phyloP scores from a whole-genome alignment of 2,888 invertebrate species.

The Maniola hyperantus region DNA sequence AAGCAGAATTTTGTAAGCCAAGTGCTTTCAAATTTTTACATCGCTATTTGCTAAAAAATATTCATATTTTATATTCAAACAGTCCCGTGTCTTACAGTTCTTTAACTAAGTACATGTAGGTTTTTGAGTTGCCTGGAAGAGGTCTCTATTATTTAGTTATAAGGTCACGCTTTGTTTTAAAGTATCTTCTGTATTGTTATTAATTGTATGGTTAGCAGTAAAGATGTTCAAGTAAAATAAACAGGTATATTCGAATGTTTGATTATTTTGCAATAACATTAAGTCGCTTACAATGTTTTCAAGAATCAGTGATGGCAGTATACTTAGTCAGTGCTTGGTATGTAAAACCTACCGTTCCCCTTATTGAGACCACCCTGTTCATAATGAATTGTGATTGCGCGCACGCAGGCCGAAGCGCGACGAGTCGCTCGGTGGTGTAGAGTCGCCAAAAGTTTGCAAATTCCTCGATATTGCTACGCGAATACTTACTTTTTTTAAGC shows the following conservation, averaged over 20 bases:
- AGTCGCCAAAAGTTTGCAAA: constrained; percentile 6
- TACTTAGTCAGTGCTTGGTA: constrained; percentile 11
- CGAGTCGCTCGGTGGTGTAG: constrained; percentile 3
- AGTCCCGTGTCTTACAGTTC: too few relatives aligned
- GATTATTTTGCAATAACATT: background rate
- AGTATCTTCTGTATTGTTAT: too few relatives aligned
- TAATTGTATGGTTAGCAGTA: too few relatives aligned
- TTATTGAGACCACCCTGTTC: constrained; percentile 38
- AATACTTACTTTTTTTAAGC: background rate
- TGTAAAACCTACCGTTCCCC: constrained; percentile 27
- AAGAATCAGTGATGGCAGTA: constrained; percentile 5
- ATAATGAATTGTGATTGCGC: constrained; percentile 36
- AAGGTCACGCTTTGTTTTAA: too few relatives aligned
- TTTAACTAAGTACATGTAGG: too few relatives aligned
- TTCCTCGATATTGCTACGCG: background rate
- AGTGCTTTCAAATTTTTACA: too few relatives aligned
- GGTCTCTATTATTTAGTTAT: too few relatives aligned
- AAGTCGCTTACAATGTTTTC: constrained; percentile 8
- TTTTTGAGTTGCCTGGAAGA: too few relatives aligned
- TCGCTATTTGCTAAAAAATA: too few relatives aligned
- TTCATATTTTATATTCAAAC: too few relatives aligned
- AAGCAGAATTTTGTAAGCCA: too few relatives aligned
- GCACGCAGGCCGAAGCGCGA: constrained; percentile 33
- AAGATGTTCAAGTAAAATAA: too few relatives aligned
- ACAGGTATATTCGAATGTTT: background rate